A percentile compares a stretch with the other conserved stretches of the same genome.
Conservation (phyloP, 2,888 invertebrate genomes). For the Autographa gamma region DNA sequence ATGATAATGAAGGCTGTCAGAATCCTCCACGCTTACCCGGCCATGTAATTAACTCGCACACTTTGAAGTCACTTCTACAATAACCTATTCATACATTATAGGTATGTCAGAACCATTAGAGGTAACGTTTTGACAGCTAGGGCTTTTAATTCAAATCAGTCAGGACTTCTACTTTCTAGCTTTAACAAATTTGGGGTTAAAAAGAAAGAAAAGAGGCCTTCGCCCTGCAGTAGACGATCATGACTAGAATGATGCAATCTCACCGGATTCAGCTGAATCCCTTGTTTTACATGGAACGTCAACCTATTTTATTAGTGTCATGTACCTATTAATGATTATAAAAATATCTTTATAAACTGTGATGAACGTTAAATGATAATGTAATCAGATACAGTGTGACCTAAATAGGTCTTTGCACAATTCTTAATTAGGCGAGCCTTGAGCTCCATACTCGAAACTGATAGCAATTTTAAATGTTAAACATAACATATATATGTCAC, state of each 20-base stretch:
- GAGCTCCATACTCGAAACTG: not conserved
- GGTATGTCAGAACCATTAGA: too few relatives aligned
- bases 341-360: not conserved
- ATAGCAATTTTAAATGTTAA: not conserved
- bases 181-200: too few relatives aligned
- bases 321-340: not conserved
- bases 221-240: too few relatives aligned
- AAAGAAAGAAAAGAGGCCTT: too few relatives aligned
- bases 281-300: too few relatives aligned
- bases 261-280: too few relatives aligned
- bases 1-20: not conserved
- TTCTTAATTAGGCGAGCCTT: conserved; percentile 3
- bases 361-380: not conserved
- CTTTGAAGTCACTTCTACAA: not conserved
- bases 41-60: not conserved
- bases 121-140: too few relatives aligned
- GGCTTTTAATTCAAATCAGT: too few relatives aligned
- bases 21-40: not conserved
- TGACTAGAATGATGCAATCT: too few relatives aligned
- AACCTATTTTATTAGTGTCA: too few relatives aligned
- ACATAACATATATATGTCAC: too few relatives aligned
- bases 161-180: too few relatives aligned
- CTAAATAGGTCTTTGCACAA: not conserved
- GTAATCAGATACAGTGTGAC: not conserved
- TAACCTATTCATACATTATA: not conserved